Evolutionary conservation across 92 coral and sea anemone species (phyloP), one percentile per base, ranked within the genome.

Genomic region (Phenganax stokvisi): DNA sequence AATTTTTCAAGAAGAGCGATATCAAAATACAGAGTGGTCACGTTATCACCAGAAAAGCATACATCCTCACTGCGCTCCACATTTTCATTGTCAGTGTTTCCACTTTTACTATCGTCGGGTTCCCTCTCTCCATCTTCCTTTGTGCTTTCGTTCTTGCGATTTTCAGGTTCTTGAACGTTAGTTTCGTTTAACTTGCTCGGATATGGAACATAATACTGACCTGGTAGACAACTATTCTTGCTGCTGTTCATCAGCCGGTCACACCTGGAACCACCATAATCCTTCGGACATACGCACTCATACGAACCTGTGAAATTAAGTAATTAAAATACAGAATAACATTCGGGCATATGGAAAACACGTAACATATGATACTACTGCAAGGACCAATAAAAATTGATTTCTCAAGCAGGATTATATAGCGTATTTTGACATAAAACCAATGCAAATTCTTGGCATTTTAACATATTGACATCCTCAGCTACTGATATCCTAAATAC

Each of bases 31-130:
- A 79, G 10, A 1, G 62, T 79, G 55, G 74, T 62, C 17, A 63
- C 27, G 29, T 79, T 63, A 10, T 79, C 71, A 9, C 73, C 74
- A 0, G 74, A 63, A 28, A 79, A 79, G 56, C 83, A 79, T 9
- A 77, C 57, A 25, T 64, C 83, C n/a, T 64, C 11, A 53, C 81
- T 77, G 51, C 56, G 47, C 47, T 37, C 47, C 47, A 37, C 2
- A 37, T 37, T 37, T 37, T 37, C 5, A 37, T 37, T 37, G 47
- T 1, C 5, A 5, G 47, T 37, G 47, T 37, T 47, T 31, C 8
- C 25, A 27, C 10, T 75, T 75, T 7, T 6, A 17, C 67, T 55
- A 10, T 55, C 66, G 7, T 8, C 27, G 5, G 1, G 16, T 20
- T 10, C 13, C 63, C 55, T 55, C 44, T 54, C 54, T 51, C 31